A percentile compares a stretch with the other conserved stretches of the same genome.
These are phyloP conservation scores for Lagorchestes hirsutus DNA, from an alignment of 2,797 vertebrate species.

Conservation along the genomic window DNA sequence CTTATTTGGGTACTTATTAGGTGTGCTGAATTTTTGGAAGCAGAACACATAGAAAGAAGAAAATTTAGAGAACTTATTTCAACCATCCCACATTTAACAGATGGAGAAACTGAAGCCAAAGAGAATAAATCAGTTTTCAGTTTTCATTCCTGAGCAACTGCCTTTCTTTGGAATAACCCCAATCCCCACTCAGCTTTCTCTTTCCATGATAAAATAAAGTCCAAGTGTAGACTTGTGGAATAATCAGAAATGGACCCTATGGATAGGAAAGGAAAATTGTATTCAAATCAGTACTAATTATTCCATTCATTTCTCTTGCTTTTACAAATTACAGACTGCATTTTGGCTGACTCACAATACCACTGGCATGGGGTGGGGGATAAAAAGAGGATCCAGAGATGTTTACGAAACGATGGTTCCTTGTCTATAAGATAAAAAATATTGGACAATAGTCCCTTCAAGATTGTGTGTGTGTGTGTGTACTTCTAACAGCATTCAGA, in stretches of 20 bases:
- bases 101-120: background rate
- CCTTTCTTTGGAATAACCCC: background rate
- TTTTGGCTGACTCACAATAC: background rate
- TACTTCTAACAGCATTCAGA: background rate
- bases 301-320: background rate
- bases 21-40: background rate
- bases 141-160: background rate
- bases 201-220: background rate
- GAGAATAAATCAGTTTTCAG: background rate
- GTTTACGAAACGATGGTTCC: background rate
- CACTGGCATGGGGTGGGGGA: background rate
- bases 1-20: background rate
- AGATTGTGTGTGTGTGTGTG: background rate
- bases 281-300: background rate
- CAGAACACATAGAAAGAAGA: background rate
- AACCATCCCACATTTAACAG: background rate
- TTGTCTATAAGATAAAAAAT: background rate
- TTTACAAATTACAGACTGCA: background rate
- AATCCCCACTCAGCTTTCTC: background rate
- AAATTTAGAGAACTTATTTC: background rate
- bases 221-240: background rate
- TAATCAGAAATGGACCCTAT: background rate
- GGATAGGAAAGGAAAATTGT: background rate
- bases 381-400: background rate
- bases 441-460: background rate